These are phyloP conservation scores for Rotaria socialis DNA, from an alignment of 2,888 invertebrate species.

Conservation along the genomic window DNA sequence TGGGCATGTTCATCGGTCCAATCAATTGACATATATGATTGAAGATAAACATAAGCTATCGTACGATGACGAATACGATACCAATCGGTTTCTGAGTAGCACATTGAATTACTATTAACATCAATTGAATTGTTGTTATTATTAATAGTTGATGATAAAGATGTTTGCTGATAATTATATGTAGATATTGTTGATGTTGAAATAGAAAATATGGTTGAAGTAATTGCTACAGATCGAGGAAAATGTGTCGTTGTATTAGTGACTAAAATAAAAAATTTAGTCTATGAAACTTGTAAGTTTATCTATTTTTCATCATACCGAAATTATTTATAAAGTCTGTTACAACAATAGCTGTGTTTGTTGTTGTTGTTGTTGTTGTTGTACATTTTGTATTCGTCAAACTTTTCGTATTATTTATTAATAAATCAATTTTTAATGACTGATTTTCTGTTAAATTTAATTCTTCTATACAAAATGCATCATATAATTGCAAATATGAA, in stretches of 20 bases:
- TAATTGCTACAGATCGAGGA: neutral
- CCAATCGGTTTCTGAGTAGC: neutral
- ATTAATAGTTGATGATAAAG: neutral
- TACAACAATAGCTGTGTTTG: neutral
- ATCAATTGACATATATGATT: constrained; percentile 1
- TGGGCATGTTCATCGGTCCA: neutral
- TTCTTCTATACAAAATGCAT: constrained; percentile 13
- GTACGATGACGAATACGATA: neutral
- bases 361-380: neutral
- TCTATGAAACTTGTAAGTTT: too few relatives aligned
- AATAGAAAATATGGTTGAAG: neutral
- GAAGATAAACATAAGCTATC: constrained; percentile 13
- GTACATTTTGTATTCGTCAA: neutral
- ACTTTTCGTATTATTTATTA: neutral
- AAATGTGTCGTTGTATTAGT: neutral
- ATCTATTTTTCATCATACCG: neutral
- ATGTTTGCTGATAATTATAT: neutral
- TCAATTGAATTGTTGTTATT: neutral
- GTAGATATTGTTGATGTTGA: neutral
- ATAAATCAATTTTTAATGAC: neutral
- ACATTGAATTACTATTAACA: neutral
- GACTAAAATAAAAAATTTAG: neutral
- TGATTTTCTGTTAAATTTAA: neutral
- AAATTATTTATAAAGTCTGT: neutral
- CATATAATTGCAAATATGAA: constrained; percentile 25